Evolutionary conservation across 30 jellyfish, hydroid and myxozoan species (phyloP), one percentile per base, ranked within the genome.

Genomic region (Nemopilema nomurai): DNA sequence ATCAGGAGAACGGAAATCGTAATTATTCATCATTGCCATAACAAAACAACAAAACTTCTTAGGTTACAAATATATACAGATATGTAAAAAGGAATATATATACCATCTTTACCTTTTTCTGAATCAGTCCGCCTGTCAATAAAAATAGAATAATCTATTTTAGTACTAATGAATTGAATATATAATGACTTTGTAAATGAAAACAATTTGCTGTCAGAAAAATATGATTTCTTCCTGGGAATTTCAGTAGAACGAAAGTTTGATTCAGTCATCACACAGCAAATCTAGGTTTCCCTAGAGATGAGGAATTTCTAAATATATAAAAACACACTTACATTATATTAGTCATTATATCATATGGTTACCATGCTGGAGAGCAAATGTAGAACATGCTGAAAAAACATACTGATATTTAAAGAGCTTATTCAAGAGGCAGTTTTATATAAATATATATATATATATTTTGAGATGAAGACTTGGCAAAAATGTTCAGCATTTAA

Each of bases 161-260:
- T 41, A 41, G 57, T 41, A 41, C 6, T 41, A 41, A 41, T 13
- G 9, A 41, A 3, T 41, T 3, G 57, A 41, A 41, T 3, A 41
- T 3, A 41, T 41, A 41, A 3, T 41, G 9, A 41, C n/a, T n/a
- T n/a, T n/a, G n/a, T n/a, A n/a, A n/a, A n/a, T n/a, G n/a, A n/a
- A 27, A 20, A 31, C 31, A 18, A 50, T 78, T n/a, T 80, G 90
- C 90, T 66, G 78, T 80, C 90, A 80, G 90, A 1, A 13, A 22
- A 16, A 8, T 20, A 1, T 18, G 18, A 31, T 67, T 28, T 79
- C 80, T 32, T 63, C 49, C 80, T 62, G 4, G 23, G 78, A 80
- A 63, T 80, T 73, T 80, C 90, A 80, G 90, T 80, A 67, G 90
- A 80, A 80, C 90, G 90, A 80, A 80, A 80, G 90, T 80, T 33